These are phyloP conservation scores for Fringilla coelebs DNA, from an alignment of 2,797 vertebrate genomes.

Conservation along the genomic window DNA sequence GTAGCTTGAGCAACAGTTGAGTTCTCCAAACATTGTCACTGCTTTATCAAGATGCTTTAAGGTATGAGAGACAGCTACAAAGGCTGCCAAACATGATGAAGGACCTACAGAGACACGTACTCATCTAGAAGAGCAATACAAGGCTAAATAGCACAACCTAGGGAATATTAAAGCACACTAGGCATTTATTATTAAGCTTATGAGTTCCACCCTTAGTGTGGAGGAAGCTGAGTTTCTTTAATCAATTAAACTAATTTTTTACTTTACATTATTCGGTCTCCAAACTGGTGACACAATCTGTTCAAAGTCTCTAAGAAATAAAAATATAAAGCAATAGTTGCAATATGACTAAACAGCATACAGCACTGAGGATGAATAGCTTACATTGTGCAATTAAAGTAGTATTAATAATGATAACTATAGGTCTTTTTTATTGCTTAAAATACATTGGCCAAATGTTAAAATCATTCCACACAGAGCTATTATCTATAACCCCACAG, in stretches of 20 bases:
- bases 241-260: background rate
- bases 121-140: background rate
- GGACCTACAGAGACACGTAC: background rate
- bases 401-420: background rate
- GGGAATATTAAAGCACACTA: background rate
- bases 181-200: background rate
- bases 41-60: background rate
- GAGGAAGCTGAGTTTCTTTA: background rate
- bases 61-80: background rate
- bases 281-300: background rate
- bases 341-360: background rate
- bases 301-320: background rate
- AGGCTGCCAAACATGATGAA: background rate
- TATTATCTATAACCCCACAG: background rate
- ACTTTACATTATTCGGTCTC: background rate
- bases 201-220: background rate
- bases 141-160: background rate
- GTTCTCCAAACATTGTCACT: background rate
- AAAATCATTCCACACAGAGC: background rate
- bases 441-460: background rate
- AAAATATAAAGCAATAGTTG: background rate
- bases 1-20: background rate
- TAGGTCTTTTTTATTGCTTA: background rate
- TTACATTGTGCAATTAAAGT: background rate
- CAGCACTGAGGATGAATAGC: background rate